These are phyloP conservation scores for Ectobius pallidus DNA, from an alignment of 2,888 invertebrate genomes.

Conservation along the genomic window DNA sequence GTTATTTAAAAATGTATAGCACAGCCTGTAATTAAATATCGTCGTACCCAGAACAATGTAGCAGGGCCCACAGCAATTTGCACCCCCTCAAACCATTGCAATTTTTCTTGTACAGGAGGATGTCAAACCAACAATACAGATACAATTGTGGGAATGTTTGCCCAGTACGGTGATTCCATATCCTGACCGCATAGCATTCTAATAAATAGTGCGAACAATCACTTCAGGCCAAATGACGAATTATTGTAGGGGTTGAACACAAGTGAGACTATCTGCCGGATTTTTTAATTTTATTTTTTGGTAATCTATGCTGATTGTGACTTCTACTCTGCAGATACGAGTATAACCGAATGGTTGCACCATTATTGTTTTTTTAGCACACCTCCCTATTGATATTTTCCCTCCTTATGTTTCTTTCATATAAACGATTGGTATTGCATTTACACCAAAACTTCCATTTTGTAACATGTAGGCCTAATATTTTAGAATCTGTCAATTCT, in stretches of 20 bases:
- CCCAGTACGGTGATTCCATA: background rate
- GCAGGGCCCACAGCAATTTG: background rate
- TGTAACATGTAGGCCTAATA: no score
- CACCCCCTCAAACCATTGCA: background rate
- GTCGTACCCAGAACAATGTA: background rate
- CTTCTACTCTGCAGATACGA: no score
- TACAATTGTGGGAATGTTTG: background rate
- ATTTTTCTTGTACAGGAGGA: background rate
- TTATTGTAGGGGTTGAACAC: background rate
- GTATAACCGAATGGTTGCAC: no score
- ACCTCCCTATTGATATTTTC: no score
- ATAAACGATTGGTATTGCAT: no score
- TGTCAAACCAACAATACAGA: background rate
- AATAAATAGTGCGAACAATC: slow-evolving; percentile 10
- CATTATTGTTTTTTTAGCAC: no score
- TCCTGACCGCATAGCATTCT: background rate
- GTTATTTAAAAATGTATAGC: slow-evolving; percentile 16
- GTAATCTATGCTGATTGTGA: no score
- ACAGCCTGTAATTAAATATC: slow-evolving; percentile 1
- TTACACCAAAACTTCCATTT: no score
- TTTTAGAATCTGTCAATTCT: no score
- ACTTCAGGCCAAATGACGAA: background rate
- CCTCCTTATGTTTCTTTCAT: no score
- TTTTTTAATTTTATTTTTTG: background rate
- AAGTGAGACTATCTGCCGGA: no score